Conservation (phyloP, 2,888 invertebrate species). For the Drosophila nigricruria region DNA sequence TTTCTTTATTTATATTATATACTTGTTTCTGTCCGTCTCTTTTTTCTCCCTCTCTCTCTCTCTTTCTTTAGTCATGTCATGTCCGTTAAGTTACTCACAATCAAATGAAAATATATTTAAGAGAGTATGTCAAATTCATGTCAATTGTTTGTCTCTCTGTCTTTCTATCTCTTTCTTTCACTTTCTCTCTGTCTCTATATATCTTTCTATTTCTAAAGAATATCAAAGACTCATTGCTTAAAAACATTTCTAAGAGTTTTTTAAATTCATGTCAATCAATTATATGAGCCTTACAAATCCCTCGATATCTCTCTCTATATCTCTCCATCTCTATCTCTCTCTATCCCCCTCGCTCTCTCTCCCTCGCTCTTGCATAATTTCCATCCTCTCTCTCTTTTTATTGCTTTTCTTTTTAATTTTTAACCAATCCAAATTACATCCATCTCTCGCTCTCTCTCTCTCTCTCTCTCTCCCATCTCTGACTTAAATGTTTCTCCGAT, state of each 20-base stretch:
- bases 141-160: neutral
- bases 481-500: neutral
- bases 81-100: neutral
- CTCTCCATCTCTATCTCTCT: neutral
- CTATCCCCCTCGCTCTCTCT: neutral
- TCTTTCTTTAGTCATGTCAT: neutral
- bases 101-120: neutral
- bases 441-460: neutral
- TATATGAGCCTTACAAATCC: no score
- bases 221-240: no score
- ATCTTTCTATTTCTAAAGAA: no score
- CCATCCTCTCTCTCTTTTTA: no score
- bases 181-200: neutral
- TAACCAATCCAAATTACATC: no score
- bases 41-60: neutral
- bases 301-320: neutral
- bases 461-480: neutral
- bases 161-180: neutral
- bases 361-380: neutral
- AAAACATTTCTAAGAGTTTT: no score
- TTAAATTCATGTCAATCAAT: no score
- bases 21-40: neutral
- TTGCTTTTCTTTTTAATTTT: neutral
- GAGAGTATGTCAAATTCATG: neutral
- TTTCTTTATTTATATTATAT: neutral